Base-by-base conservation (phyloP, 1,140 invertebrate genomes). In the Patella vulgata region DNA sequence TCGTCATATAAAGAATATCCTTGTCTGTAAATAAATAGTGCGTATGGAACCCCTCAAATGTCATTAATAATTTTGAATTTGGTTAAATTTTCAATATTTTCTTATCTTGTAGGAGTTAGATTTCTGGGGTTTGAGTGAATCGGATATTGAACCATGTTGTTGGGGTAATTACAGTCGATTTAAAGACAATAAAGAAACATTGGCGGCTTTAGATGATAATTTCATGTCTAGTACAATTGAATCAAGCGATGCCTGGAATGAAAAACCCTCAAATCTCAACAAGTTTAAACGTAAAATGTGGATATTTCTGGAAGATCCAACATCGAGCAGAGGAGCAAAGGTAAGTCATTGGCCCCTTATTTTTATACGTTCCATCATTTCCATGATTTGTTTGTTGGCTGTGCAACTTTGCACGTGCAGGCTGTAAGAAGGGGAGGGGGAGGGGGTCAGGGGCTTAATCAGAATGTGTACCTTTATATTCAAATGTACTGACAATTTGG, bases 131-230 rank as follows among this genome's bases (percentile, higher is more conserved):
- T 65, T 83, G 11, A 76, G 75, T 9, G 80, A 83, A 57, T 52
- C 73, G 6, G 75, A 81, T 48, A 83, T 84, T 4, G 80, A 82
- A 52, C 76, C 82, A 8, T 84, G 82, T 61, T 84, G 82, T 48
- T 84, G 82, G 82, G 75, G 78, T 27, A 70, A 78, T 46, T 83
- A 82, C 71, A 78, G 74, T 57, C 76, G 78, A 48, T 82, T 77
- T 50, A 78, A 75, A 23, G 78, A 81, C 30, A 64, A 75, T 54
- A 72, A 66, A 53, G 73, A 82, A 30, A 81, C 78, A 0, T 62
- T 84, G 52, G 74, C 73, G 0, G 77, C 78, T 3, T 68, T 84
- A 28, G 82, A 84, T 54, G 77, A 82, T 57, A 82, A 75, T 36
- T 82, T 83, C 58, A n/a, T n/a, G n/a, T 78, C 78, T 8, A 67